Evolutionary conservation across 2,113 vertebrate species (phyloP).

Genomic region (Hylia prasina): DNA sequence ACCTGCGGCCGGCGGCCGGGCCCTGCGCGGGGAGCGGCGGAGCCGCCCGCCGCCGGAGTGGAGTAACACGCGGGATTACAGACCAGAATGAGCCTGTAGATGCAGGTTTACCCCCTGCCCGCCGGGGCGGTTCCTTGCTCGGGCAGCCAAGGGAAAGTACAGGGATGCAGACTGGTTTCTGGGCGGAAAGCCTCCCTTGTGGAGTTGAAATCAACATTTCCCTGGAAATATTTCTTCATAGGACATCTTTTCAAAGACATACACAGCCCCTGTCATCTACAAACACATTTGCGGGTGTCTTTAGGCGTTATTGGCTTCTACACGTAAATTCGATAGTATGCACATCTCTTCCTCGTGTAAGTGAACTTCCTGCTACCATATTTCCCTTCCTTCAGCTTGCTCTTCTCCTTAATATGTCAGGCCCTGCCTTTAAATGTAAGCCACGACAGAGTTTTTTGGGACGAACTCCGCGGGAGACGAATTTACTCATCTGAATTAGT

Average conservation of each 20-base stretch:
- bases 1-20: not conserved
- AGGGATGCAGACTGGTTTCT: not conserved
- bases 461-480: rapidly evolving
- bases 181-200: not conserved
- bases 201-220: not conserved
- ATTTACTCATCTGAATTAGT: not conserved
- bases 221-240: not conserved
- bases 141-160: not conserved
- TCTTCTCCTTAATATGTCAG: not conserved
- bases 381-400: not conserved
- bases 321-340: not conserved
- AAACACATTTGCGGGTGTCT: not conserved
- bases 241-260: not conserved
- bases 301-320: not conserved
- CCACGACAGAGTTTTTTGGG: not conserved
- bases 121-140: not conserved
- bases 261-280: not conserved
- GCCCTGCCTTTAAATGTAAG: not conserved
- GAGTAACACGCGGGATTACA: not conserved
- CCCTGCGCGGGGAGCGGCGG: not conserved
- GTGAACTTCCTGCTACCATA: not conserved
- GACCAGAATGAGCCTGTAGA: not conserved
- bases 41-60: not conserved
- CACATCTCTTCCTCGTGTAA: not conserved
- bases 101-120: not conserved